These are phyloP conservation scores for Drosophila pandora DNA, from an alignment of 1,140 invertebrate species.

Conservation along the genomic window DNA sequence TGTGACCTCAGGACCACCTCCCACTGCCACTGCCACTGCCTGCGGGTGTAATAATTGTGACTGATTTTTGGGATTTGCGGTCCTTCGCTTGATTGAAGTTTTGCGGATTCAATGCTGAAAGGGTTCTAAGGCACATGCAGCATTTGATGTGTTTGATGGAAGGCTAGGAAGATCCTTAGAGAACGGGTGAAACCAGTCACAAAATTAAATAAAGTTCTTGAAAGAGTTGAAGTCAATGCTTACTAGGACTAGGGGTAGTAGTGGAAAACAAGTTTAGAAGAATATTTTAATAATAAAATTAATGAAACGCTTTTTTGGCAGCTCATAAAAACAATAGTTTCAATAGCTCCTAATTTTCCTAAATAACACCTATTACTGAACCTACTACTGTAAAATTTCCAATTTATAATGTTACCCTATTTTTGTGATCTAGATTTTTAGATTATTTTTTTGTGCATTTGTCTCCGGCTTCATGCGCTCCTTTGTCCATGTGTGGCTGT, in stretches of 20 bases:
- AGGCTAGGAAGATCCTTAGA: constrained; percentile 9
- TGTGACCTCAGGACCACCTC: constrained; percentile 21
- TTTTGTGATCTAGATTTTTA: background rate
- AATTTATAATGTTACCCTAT: background rate
- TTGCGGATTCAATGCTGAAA: constrained; percentile 5
- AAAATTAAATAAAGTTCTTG: constrained; percentile 24
- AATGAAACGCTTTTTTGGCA: background rate
- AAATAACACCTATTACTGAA: background rate
- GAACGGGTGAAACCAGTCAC: constrained; percentile 1
- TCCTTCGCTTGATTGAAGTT: constrained; percentile 54
- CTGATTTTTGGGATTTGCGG: constrained; percentile 63
- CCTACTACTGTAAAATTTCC: background rate
- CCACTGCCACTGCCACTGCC: background rate
- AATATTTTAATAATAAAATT: no score
- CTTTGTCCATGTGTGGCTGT: constrained; percentile 34
- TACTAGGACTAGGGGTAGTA: background rate
- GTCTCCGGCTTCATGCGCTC: constrained; percentile 16
- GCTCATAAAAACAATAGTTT: constrained; percentile 8
- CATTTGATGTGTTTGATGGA: constrained; percentile 41
- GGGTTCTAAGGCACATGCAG: constrained; percentile 4
- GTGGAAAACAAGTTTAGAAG: background rate
- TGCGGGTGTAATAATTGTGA: constrained; percentile 66
- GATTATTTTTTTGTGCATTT: constrained; percentile 1
- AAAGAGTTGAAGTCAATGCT: background rate
- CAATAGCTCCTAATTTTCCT: constrained; percentile 26